These are phyloP conservation scores for Eupithecia inturbata DNA, from an alignment of 2,888 invertebrate species.

Conservation along the genomic window DNA sequence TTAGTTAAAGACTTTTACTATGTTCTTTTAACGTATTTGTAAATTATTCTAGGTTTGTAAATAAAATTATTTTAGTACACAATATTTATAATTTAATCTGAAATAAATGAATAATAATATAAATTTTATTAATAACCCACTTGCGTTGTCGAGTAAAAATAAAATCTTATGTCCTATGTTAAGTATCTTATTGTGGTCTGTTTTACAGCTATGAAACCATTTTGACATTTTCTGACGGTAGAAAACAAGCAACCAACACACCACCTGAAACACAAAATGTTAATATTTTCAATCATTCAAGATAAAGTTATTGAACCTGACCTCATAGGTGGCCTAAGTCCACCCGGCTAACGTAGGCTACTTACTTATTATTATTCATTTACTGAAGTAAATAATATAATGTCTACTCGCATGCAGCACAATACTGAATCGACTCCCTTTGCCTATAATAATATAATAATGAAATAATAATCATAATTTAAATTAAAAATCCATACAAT, in stretches of 20 bases:
- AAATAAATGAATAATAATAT: too few relatives aligned
- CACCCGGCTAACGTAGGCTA: too few relatives aligned
- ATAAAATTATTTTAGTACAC: neutral
- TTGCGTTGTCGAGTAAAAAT: neutral
- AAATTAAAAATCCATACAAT: too few relatives aligned
- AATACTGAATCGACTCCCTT: too few relatives aligned
- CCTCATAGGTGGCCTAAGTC: neutral
- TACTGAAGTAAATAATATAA: too few relatives aligned
- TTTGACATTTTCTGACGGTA: slow-evolving; percentile 27
- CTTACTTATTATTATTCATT: too few relatives aligned
- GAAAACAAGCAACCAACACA: slow-evolving; percentile 26
- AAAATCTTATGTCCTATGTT: neutral
- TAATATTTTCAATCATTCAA: neutral
- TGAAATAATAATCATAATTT: too few relatives aligned
- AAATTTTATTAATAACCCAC: neutral
- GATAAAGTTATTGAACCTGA: neutral
- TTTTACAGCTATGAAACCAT: neutral
- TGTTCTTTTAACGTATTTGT: neutral
- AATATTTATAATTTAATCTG: too few relatives aligned
- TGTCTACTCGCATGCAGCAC: too few relatives aligned
- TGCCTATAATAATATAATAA: too few relatives aligned
- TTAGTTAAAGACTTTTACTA: neutral
- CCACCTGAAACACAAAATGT: slow-evolving; percentile 21
- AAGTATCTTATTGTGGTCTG: neutral
- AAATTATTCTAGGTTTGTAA: neutral